phyloP scores from a whole-genome alignment of 2,113 vertebrate genomes.

The Scytalopus superciliaris region DNA sequence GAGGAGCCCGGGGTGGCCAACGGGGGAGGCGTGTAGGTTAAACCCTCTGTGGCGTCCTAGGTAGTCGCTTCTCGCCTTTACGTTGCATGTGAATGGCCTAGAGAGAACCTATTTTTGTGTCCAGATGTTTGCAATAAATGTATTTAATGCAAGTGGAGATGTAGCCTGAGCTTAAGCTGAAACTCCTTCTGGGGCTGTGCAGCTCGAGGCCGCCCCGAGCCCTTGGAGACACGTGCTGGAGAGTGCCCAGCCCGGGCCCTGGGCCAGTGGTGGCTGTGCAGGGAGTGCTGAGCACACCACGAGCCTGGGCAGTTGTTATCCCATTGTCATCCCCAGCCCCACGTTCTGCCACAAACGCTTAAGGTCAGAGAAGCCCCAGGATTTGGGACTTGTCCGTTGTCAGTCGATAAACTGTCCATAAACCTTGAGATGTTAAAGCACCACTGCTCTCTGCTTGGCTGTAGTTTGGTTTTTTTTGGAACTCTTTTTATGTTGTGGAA shows the following conservation, averaged over 20 bases:
- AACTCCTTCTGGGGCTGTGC: neutral
- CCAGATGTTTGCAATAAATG: conserved; percentile 74
- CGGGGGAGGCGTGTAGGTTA: neutral
- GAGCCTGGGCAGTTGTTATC: no score
- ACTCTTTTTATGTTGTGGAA: conserved; percentile 6
- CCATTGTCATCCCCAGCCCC: no score
- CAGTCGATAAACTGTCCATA: rapidly evolving
- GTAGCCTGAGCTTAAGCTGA: neutral
- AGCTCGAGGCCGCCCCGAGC: neutral
- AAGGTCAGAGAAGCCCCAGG: neutral
- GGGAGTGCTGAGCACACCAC: rapidly evolving
- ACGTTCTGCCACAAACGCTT: neutral
- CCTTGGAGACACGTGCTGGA: rapidly evolving
- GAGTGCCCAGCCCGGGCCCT: neutral
- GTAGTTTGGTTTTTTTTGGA: neutral
- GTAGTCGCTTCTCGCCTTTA: conserved; percentile 55
- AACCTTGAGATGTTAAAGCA: neutral
- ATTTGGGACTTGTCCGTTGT: neutral
- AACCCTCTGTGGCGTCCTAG: conserved; percentile 19
- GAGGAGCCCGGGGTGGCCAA: neutral
- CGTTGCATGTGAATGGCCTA: conserved; percentile 79
- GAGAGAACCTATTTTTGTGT: conserved; percentile 82
- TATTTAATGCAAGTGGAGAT: conserved; percentile 64
- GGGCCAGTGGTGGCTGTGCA: rapidly evolving
- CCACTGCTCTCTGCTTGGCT: neutral